A percentile compares a stretch with the other conserved stretches of the same genome.
Evolutionary conservation across 2,888 invertebrate genomes (phyloP).

Genomic region (Anticlea derivata): DNA sequence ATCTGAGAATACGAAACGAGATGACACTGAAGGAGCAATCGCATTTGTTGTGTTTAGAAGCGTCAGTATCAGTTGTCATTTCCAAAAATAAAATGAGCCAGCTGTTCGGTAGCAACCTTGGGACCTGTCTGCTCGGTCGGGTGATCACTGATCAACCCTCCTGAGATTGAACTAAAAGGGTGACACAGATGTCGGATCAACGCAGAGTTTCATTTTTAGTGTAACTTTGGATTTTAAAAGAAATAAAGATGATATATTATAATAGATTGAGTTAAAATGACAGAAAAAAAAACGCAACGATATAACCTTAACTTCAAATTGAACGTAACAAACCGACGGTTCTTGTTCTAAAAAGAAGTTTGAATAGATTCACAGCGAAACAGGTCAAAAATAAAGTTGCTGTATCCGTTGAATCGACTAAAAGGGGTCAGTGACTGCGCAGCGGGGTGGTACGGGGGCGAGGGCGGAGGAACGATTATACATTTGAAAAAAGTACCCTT

Average conservation of each 20-base stretch:
- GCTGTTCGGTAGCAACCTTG: conserved; percentile 60
- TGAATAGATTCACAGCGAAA: conserved; percentile 43
- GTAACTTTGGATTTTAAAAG: background rate
- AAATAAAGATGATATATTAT: background rate
- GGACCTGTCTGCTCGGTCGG: conserved; percentile 57
- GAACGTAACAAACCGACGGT: conserved; percentile 9
- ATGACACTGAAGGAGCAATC: conserved; percentile 1
- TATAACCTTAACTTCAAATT: conserved; percentile 17
- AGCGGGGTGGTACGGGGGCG: conserved; percentile 59
- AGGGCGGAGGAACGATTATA: conserved; percentile 61
- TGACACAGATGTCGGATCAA: conserved; percentile 70
- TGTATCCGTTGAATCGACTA: conserved; percentile 58
- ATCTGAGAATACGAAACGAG: background rate
- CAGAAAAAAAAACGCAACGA: background rate
- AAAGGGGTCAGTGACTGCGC: conserved; percentile 79
- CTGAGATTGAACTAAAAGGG: conserved; percentile 46
- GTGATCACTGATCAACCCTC: conserved; percentile 62
- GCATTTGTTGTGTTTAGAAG: conserved; percentile 14
- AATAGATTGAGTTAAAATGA: background rate
- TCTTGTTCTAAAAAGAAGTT: conserved; percentile 19
- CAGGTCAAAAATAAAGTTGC: conserved; percentile 69
- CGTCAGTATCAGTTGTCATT: background rate
- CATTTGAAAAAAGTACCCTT: conserved; percentile 77
- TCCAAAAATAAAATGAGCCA: conserved; percentile 37
- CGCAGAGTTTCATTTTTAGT: conserved; percentile 64